phyloP scores from a whole-genome alignment of 2,113 vertebrate genomes.

The Neoarius graeffei region DNA sequence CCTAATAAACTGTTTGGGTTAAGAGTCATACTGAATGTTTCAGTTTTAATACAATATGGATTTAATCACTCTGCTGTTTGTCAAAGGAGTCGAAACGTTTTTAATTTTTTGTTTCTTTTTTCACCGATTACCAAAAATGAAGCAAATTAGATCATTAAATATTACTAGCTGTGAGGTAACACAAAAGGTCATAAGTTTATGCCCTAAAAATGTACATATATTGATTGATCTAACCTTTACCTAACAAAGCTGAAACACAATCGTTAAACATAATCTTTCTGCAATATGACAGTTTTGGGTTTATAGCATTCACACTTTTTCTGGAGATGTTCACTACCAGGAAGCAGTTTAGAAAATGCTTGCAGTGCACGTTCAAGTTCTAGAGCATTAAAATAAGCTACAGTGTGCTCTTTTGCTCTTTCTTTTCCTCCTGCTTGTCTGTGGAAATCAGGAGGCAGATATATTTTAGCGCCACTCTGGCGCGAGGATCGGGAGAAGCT shows the following conservation, averaged over 20 bases:
- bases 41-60: background rate
- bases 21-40: background rate
- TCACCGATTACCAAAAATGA: background rate
- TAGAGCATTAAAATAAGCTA: conserved; percentile 49
- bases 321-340: background rate
- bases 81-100: background rate
- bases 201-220: background rate
- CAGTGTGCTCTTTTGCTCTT: conserved; percentile 25
- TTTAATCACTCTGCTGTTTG: background rate
- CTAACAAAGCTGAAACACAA: background rate
- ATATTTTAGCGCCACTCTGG: conserved; percentile 53
- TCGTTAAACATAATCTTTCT: background rate
- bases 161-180: background rate
- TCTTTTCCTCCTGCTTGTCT: conserved; percentile 40
- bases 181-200: background rate
- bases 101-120: background rate
- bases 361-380: conserved; percentile 38
- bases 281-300: background rate
- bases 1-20: background rate
- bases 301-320: background rate
- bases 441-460: conserved; percentile 50
- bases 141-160: background rate
- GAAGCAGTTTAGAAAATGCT: conserved; percentile 26
- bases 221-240: background rate
- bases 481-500: conserved; percentile 34